phyloP scores from a whole-genome alignment of 1,140 invertebrate species.

The Euwallacea fornicatus region DNA sequence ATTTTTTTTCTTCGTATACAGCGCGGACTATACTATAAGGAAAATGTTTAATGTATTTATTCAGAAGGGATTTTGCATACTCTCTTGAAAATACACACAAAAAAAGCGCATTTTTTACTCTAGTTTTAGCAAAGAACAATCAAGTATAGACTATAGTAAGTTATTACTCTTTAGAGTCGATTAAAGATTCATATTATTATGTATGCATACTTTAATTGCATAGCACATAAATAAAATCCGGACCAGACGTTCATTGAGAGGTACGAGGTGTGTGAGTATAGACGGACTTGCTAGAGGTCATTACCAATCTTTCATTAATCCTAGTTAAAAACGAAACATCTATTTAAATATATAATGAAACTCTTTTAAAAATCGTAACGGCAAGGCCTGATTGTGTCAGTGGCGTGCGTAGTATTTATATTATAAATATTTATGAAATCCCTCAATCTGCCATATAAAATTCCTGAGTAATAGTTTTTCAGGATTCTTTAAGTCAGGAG shows the following conservation, averaged over 20 bases:
- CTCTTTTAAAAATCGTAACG: neutral
- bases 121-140: too few relatives aligned
- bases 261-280: neutral
- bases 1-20: slow-evolving; percentile 13
- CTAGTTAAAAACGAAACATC: slow-evolving; percentile 9
- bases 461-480: too few relatives aligned
- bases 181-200: too few relatives aligned
- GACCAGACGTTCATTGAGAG: too few relatives aligned
- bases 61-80: neutral
- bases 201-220: too few relatives aligned
- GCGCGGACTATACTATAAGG: neutral
- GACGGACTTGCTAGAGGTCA: slow-evolving; percentile 9
- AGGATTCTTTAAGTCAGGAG: too few relatives aligned
- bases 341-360: slow-evolving; percentile 15
- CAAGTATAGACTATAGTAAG: too few relatives aligned
- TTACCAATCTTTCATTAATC: slow-evolving; percentile 14
- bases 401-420: neutral
- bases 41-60: slow-evolving; percentile 4
- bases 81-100: neutral
- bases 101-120: too few relatives aligned
- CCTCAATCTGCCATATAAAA: too few relatives aligned
- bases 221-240: too few relatives aligned
- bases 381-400: neutral
- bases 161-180: too few relatives aligned
- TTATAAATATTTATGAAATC: too few relatives aligned